Base-by-base conservation (phyloP, 1,140 invertebrate genomes). In the Pachypeltis micranthus region DNA sequence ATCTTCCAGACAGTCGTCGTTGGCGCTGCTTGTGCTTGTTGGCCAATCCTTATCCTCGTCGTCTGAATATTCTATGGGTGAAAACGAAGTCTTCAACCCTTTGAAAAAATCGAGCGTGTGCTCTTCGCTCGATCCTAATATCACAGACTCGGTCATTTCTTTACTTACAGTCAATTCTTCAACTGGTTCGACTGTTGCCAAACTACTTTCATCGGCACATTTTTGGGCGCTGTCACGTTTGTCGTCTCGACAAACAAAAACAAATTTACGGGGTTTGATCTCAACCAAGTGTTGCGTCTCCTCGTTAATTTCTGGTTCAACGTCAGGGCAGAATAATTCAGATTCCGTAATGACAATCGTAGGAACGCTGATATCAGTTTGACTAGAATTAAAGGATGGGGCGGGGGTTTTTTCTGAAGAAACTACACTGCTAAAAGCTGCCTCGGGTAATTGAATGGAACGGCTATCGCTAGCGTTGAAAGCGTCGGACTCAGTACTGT, bases 91-190 rank as follows among this genome's bases (percentile, higher is more conserved):
- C 69, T 80, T 80, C 0, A 78, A 65, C 2, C 76, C 76, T 69
- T 78, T 79, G 65, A 76, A 79, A 19, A 76, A 72, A 64, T 80
- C 79, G 21, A 80, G 65, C 1, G 76, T 74, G 63, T 75, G 78
- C 66, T 80, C 78, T 68, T 80, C 78, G 66, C 78, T 80, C 0
- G 79, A 77, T 1, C 80, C 80, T 21, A 81, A 67, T 31, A 80
- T 76, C 2, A 81, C 78, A 29, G 75, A 77, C 67, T 77, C 73
- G 26, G 7, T 39, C n/a, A 26, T 28, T 54, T 54, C 2, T 58
- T 7, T 27, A 24, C 24, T 26, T 23, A 24, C 56, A 24, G 4
- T 10, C 25, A 24, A 4, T 2, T 14, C 29, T 7, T 7, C 26
- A 16, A 7, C 56, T 27, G 12, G 7, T 16, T 10, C 27, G 2